Percentiles rank a stretch among this genome's conserved stretches.
phyloP scores from a whole-genome alignment of 2,113 vertebrate species.

The Gopherus evgoodei region DNA sequence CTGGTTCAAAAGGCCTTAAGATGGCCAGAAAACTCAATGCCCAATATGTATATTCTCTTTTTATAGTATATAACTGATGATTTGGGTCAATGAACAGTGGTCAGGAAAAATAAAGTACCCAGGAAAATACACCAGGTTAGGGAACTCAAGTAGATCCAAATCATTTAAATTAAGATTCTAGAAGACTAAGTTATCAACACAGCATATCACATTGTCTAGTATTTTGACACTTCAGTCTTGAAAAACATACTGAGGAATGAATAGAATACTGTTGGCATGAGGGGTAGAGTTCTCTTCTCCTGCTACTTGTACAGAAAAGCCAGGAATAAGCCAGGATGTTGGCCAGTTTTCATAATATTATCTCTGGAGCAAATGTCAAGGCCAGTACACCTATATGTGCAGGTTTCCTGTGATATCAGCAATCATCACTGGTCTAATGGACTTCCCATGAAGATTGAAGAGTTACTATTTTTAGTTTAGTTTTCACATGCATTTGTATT shows the following conservation, averaged over 20 bases:
- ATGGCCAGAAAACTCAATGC: background rate
- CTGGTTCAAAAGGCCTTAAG: conserved; percentile 3
- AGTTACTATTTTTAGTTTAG: background rate
- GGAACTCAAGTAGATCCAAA: background rate
- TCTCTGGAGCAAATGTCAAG: background rate
- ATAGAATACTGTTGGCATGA: background rate
- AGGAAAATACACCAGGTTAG: background rate
- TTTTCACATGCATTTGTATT: background rate
- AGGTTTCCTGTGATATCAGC: background rate
- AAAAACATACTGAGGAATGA: background rate
- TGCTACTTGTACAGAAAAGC: background rate
- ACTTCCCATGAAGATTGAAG: background rate
- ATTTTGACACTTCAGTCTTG: conserved; percentile 17
- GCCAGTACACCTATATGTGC: background rate
- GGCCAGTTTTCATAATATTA: background rate
- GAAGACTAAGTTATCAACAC: background rate
- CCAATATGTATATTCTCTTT: background rate
- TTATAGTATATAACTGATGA: background rate
- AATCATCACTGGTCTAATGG: background rate
- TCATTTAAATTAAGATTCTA: background rate
- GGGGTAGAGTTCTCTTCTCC: background rate
- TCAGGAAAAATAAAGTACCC: background rate
- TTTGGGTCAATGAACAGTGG: background rate
- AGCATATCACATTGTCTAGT: background rate
- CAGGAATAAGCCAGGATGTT: background rate